These are phyloP conservation scores for Leucopsar rothschildi DNA, from an alignment of 2,113 vertebrate species.

Conservation along the genomic window DNA sequence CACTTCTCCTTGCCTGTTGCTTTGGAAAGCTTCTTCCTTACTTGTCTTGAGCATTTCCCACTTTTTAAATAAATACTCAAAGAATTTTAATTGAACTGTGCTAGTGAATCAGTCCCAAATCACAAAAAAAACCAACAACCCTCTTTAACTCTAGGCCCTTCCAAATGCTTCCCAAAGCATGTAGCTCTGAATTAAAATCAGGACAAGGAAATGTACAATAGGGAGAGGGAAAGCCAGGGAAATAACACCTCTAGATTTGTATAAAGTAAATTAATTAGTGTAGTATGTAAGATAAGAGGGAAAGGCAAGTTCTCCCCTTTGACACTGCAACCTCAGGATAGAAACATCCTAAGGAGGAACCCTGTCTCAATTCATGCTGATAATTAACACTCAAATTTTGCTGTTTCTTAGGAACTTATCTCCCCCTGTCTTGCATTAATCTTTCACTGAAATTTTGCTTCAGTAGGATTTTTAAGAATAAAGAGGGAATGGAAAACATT, in stretches of 20 bases:
- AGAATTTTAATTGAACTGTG: not conserved
- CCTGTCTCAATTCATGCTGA: conserved; percentile 16
- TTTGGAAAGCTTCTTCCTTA: not conserved
- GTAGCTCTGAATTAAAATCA: not conserved
- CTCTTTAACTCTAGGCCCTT: not conserved
- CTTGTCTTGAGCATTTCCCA: not conserved
- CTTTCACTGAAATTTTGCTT: conserved; percentile 43
- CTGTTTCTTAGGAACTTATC: conserved; percentile 39
- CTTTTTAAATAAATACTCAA: not conserved
- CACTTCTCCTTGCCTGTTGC: not conserved
- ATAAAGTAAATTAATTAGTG: not conserved
- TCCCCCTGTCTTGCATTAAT: conserved; percentile 46
- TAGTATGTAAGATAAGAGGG: not conserved
- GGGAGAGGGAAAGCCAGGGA: not conserved
- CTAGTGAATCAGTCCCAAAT: not conserved
- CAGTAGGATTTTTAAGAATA: conserved; percentile 12
- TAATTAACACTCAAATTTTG: conserved; percentile 41
- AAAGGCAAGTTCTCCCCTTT: conserved; percentile 13
- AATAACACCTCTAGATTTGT: not conserved
- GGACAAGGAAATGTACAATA: not conserved
- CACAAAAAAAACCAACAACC: not conserved
- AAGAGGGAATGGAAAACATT: not conserved
- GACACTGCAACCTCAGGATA: not conserved
- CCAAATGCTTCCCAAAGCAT: not conserved
- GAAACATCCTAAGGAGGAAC: not conserved